Percentiles rank a stretch among this genome's conserved stretches.
Conservation (phyloP, 2,797 vertebrate genomes). For the Chelon auratus region DNA sequence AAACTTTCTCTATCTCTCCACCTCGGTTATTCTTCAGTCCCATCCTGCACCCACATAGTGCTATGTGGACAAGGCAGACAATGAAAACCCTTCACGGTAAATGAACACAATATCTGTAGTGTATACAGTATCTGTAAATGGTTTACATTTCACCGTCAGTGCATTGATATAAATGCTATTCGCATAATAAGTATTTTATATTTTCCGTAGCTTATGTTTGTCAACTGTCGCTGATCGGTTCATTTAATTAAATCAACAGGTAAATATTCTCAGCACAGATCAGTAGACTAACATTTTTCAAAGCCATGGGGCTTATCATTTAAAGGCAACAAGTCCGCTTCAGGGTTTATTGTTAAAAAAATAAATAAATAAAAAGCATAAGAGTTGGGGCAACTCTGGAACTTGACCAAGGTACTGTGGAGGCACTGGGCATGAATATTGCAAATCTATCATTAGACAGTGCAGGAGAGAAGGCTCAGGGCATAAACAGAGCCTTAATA, state of each 20-base stretch:
- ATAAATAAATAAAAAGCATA: slow-evolving; percentile 26
- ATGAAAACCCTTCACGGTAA: slow-evolving; percentile 21
- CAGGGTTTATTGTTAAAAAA: slow-evolving; percentile 11
- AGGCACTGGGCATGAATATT: slow-evolving; percentile 74
- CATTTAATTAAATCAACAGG: slow-evolving; percentile 2
- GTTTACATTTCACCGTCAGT: slow-evolving; percentile 21
- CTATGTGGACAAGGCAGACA: slow-evolving; percentile 14
- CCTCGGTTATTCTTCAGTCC: slow-evolving; percentile 22
- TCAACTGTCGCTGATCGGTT: too few species aligned
- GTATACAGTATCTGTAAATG: slow-evolving; percentile 2
- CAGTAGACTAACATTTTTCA: slow-evolving; percentile 19
- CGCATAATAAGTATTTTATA: slow-evolving; percentile 36
- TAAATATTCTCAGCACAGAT: slow-evolving; percentile 41
- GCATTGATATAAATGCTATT: slow-evolving; percentile 23
- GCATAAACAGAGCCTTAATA: slow-evolving; percentile 81
- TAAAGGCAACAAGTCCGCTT: slow-evolving; percentile 47
- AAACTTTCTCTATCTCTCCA: slow-evolving; percentile 26
- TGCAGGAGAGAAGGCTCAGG: slow-evolving; percentile 71
- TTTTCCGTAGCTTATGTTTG: slow-evolving; percentile 38
- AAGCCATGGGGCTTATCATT: slow-evolving; percentile 36
- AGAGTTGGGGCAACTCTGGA: slow-evolving; percentile 35
- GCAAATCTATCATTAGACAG: slow-evolving; percentile 77
- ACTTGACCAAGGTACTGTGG: slow-evolving; percentile 65
- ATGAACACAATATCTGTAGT: slow-evolving; percentile 28
- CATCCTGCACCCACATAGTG: slow-evolving; percentile 5